Base-by-base conservation (phyloP, 2,113 vertebrate species). In the Psittacus erithacus region DNA sequence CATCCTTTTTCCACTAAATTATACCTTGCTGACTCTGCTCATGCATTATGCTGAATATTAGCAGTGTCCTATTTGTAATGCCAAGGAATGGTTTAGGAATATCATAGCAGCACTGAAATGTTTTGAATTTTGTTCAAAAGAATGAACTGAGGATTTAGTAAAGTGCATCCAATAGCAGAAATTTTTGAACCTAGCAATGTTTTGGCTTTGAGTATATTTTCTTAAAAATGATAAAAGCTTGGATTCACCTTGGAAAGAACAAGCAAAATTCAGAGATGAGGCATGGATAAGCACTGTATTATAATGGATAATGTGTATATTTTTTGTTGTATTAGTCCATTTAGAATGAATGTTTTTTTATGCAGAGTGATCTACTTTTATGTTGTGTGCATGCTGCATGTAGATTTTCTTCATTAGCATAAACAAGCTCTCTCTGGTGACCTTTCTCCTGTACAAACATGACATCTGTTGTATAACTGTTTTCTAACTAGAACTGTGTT, bases 281-380 rank as follows among this genome's bases (percentile, higher is more conserved):
- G 6, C 27, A 19, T 57, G 69, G 29, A 15, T 90, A 50, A 38
- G 27, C 6, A 29, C 27, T 76, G 11, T 20, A 6, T 86, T 74
- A 59, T 35, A 59, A 57, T 0, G 2, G 28, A 78, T 15, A 69
- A 57, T 0, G 1, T n/a, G 3, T 64, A 8, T 47, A 33, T 1
- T 0, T 17, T 91, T 73, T 89, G 60, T 47, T 22, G 8, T 44
- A 11, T 64, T 17, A 39, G 1, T 71, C 5, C 1, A 2, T 46
- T 78, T 71, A 52, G 11, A 35, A 16, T 53, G 13, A 29, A 22
- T 80, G 13, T 1, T 76, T 84, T 75, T 84, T 62, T 49, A 62
- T 59, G 33, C 33, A 86, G 47, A 65, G 55, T 74, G 7, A 41
- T 35, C 14, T 79, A 6, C 20, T 75, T 55, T 62, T 19, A 9